A percentile compares a stretch with the other conserved stretches of the same genome.
These are phyloP conservation scores for Drosophila setosimentum DNA, from an alignment of 2,888 invertebrate species.

Conservation along the genomic window DNA sequence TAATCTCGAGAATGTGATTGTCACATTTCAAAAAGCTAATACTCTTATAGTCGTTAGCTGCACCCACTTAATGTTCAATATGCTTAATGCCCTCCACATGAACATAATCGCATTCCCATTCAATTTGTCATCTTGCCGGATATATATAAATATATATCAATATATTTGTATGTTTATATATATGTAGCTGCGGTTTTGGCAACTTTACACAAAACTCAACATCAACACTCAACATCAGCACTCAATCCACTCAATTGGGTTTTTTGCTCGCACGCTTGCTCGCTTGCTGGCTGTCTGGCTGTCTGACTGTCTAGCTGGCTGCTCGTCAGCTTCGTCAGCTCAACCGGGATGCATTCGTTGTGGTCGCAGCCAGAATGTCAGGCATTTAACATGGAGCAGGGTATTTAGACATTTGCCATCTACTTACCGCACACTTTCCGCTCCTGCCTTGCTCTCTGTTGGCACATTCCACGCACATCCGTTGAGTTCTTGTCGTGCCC, in stretches of 20 bases:
- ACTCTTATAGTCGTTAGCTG: not conserved
- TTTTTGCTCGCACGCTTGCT: not conserved
- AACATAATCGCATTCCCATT: constrained; percentile 10
- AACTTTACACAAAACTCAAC: constrained; percentile 7
- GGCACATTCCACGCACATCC: constrained; percentile 73
- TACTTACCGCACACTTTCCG: constrained; percentile 69
- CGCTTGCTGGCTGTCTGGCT: no score
- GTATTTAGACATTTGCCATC: constrained; percentile 78
- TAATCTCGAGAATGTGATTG: not conserved
- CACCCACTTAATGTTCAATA: not conserved
- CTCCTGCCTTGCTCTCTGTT: constrained; percentile 19
- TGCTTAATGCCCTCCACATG: not conserved
- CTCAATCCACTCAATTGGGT: constrained; percentile 20
- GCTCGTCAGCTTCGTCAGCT: constrained; percentile 9
- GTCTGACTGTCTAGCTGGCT: not conserved
- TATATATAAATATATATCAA: not conserved
- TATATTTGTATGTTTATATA: not conserved
- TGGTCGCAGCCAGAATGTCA: constrained; percentile 69
- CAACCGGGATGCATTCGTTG: constrained; percentile 49
- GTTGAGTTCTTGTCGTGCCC: constrained; percentile 55
- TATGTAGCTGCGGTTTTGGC: not conserved
- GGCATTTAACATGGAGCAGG: constrained; percentile 77
- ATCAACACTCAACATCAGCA: constrained; percentile 3
- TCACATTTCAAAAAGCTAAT: not conserved
- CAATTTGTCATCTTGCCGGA: constrained; percentile 5